Conservation (phyloP, 1,140 invertebrate genomes). For the Stratiolaelaps scimitus region DNA sequence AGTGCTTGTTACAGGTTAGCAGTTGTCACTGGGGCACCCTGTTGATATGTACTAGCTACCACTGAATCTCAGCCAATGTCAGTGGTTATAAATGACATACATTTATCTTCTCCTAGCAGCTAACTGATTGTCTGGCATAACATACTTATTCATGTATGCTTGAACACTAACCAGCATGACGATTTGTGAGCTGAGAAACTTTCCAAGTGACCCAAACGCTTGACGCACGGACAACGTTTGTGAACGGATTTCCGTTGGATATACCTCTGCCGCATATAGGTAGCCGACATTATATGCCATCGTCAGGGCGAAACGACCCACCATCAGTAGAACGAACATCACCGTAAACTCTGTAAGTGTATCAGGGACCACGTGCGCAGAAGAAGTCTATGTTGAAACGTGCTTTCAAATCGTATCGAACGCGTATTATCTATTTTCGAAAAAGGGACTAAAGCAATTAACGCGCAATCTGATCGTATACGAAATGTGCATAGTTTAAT, state of each 20-base stretch:
- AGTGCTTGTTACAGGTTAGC: too few species aligned
- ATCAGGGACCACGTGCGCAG: background rate
- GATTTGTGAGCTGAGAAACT: constrained; percentile 63
- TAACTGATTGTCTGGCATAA: constrained; percentile 2
- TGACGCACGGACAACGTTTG: constrained; percentile 69
- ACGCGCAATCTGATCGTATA: too few species aligned
- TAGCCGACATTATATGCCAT: constrained; percentile 76
- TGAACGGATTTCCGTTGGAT: constrained; percentile 69
- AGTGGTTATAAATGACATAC: background rate
- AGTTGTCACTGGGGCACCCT: too few species aligned
- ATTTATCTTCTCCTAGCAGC: background rate
- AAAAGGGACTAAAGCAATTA: too few species aligned
- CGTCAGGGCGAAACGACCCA: constrained; percentile 66
- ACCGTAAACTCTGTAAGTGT: constrained; percentile 6
- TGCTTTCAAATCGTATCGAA: too few species aligned
- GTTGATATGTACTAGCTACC: too few species aligned
- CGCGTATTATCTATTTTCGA: too few species aligned
- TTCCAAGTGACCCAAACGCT: constrained; percentile 68
- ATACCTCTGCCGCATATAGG: constrained; percentile 69
- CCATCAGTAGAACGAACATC: constrained; percentile 42
- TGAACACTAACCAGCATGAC: constrained; percentile 54
- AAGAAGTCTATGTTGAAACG: too few species aligned
- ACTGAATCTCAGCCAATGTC: background rate
- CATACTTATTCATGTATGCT: constrained; percentile 1
- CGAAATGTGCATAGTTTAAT: too few species aligned